phyloP scores from a whole-genome alignment of 2,888 invertebrate genomes.

The Alcis repandata region DNA sequence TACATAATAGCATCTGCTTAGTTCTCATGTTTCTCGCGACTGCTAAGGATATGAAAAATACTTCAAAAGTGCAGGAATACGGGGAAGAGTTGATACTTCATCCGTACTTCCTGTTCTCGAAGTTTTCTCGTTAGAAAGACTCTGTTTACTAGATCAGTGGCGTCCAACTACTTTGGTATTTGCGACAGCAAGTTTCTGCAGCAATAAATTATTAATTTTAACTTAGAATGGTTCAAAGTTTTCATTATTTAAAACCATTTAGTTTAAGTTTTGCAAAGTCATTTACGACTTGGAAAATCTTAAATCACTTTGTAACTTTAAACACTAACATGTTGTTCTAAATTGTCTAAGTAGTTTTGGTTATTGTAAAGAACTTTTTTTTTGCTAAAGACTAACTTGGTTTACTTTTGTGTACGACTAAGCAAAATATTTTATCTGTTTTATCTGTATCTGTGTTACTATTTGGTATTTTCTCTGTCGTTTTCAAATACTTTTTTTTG shows the following conservation, averaged over 20 bases:
- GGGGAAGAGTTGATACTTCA: slow-evolving; percentile 42
- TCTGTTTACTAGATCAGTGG: slow-evolving; percentile 55
- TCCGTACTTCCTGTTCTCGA: slow-evolving; percentile 50
- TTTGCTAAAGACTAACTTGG: too few relatives aligned
- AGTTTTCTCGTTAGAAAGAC: slow-evolving; percentile 70
- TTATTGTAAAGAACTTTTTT: too few relatives aligned
- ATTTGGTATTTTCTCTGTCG: not conserved
- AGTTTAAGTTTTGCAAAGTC: slow-evolving; percentile 24
- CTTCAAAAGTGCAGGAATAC: not conserved
- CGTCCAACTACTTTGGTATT: slow-evolving; percentile 47
- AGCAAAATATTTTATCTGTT: not conserved
- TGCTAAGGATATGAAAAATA: slow-evolving; percentile 3
- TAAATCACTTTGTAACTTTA: not conserved
- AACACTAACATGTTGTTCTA: not conserved
- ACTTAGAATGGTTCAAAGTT: slow-evolving; percentile 41
- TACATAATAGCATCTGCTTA: slow-evolving; percentile 16
- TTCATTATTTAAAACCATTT: slow-evolving; percentile 38
- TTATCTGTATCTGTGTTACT: too few relatives aligned
- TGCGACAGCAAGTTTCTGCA: slow-evolving; percentile 49
- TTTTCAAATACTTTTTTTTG: too few relatives aligned
- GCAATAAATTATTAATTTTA: slow-evolving; percentile 55
- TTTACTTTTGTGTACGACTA: too few relatives aligned
- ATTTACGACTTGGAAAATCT: slow-evolving; percentile 19
- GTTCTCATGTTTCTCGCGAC: slow-evolving; percentile 12
- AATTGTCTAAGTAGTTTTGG: not conserved